Conservation (phyloP, 2,113 vertebrate genomes). For the Spea multiplicata region DNA sequence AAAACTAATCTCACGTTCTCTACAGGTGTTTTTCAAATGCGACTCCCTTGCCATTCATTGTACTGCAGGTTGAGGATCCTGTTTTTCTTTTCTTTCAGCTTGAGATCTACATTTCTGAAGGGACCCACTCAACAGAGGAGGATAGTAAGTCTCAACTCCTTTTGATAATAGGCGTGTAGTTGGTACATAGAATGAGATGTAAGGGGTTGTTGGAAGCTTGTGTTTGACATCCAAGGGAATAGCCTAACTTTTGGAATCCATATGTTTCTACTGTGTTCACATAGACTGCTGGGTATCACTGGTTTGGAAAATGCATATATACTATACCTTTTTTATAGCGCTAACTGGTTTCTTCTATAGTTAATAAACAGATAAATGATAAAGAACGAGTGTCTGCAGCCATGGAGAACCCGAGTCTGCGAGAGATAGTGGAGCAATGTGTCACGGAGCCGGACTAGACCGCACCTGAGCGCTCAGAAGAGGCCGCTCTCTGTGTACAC, state of each 20-base stretch:
- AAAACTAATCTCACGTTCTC: slow-evolving; percentile 7
- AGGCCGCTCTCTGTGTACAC: not conserved
- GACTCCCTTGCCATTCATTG: not conserved
- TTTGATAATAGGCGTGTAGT: not conserved
- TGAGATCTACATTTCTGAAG: slow-evolving; percentile 97
- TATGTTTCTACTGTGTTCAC: no score
- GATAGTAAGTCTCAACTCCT: slow-evolving; percentile 81
- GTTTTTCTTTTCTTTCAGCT: slow-evolving; percentile 66
- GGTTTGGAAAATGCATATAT: no score
- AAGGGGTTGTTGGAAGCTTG: no score
- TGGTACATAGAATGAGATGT: not conserved
- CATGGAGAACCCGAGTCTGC: slow-evolving; percentile 92
- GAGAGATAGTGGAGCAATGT: slow-evolving; percentile 95
- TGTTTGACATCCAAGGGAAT: no score
- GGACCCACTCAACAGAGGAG: slow-evolving; percentile 92
- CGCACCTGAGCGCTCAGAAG: not conserved
- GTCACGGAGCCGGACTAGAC: slow-evolving; percentile 84
- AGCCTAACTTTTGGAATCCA: no score
- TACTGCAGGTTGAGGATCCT: slow-evolving; percentile 34
- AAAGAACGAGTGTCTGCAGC: slow-evolving; percentile 98
- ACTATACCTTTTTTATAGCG: no score
- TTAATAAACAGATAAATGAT: slow-evolving; percentile 98
- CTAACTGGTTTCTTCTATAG: slow-evolving; percentile 63
- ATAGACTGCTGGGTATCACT: no score
- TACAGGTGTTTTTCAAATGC: slow-evolving; percentile 20